Evolutionary conservation across 2,888 invertebrate genomes (phyloP).

Genomic region (Trachelus stipa): DNA sequence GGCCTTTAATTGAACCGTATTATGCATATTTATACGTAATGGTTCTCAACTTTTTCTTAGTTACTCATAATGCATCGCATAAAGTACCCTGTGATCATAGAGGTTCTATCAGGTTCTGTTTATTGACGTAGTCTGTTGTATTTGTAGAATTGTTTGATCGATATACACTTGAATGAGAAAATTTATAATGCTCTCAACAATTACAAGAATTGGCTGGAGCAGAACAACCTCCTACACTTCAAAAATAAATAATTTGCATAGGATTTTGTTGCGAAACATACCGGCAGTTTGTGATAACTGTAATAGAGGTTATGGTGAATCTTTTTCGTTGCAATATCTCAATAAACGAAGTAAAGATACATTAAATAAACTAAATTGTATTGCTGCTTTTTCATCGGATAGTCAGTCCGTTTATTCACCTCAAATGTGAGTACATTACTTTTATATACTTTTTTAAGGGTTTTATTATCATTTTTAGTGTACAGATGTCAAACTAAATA

Average conservation of each 20-base stretch:
- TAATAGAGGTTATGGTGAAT: slow-evolving; percentile 35
- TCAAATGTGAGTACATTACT: not conserved
- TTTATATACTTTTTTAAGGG: not conserved
- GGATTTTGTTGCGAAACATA: slow-evolving; percentile 11
- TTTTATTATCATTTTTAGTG: not conserved
- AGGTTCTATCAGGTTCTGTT: not conserved
- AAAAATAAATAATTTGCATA: slow-evolving; percentile 9
- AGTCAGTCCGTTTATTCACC: not conserved
- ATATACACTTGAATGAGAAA: slow-evolving; percentile 28
- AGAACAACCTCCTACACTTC: slow-evolving; percentile 15
- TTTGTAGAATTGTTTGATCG: slow-evolving; percentile 35
- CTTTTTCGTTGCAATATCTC: not conserved
- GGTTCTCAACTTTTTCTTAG: not conserved
- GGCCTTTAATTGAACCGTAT: not conserved
- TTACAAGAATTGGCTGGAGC: slow-evolving; percentile 21
- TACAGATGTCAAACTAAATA: too few relatives aligned
- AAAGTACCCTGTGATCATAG: not conserved
- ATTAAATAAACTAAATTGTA: not conserved
- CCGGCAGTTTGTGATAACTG: not conserved
- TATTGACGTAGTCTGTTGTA: not conserved
- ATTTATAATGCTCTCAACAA: slow-evolving; percentile 32
- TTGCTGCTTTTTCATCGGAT: not conserved
- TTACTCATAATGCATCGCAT: not conserved
- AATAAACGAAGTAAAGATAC: slow-evolving; percentile 23
- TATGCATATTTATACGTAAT: not conserved